Evolutionary conservation across 2,888 invertebrate species (phyloP).

Genomic region (Xestia rhomboidea): DNA sequence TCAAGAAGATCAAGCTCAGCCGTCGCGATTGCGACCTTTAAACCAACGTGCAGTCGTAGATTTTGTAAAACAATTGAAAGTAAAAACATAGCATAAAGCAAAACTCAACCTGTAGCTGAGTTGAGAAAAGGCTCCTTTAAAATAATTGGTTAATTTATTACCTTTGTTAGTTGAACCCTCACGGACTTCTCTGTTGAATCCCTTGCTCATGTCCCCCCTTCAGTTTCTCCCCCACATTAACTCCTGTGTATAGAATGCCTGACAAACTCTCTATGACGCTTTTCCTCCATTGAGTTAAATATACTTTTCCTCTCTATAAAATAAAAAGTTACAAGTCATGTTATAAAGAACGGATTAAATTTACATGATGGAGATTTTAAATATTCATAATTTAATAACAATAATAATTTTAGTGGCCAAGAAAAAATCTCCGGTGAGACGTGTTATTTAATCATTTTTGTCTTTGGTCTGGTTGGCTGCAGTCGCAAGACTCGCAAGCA

Average conservation of each 20-base stretch:
- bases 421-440: no score
- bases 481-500: no score
- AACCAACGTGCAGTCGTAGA: no score
- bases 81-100: background rate
- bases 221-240: background rate
- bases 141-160: background rate
- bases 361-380: background rate
- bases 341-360: background rate
- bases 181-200: no score
- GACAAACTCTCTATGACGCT: background rate
- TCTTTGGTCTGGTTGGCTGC: no score
- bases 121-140: background rate
- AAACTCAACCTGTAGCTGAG: background rate
- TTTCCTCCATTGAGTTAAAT: no score
- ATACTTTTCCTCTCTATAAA: background rate
- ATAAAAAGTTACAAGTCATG: background rate
- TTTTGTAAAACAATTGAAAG: no score
- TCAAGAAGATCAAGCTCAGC: no score
- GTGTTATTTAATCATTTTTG: no score
- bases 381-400: background rate
- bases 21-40: no score
- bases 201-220: no score
- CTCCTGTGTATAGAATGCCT: background rate
- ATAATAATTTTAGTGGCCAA: slow-evolving; percentile 1
- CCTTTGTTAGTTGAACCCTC: background rate